These are phyloP conservation scores for Hydroisotoma schaefferi DNA, from an alignment of 2,888 invertebrate species.

Conservation along the genomic window DNA sequence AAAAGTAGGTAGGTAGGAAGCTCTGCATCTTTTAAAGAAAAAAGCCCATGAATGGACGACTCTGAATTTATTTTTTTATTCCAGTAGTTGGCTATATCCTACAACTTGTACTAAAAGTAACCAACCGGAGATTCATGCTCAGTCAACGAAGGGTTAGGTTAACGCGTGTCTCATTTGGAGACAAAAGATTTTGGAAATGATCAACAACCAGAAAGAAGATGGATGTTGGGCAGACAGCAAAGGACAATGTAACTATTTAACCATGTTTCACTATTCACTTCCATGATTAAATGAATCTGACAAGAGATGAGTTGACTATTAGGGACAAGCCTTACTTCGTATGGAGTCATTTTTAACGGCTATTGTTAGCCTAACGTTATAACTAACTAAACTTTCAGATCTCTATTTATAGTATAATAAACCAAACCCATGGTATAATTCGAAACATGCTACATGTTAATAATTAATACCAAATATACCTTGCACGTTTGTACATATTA, in stretches of 20 bases:
- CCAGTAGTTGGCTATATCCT: too few species aligned
- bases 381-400: too few species aligned
- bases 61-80: not conserved
- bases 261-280: conserved; percentile 4
- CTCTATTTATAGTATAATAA: too few species aligned
- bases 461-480: too few species aligned
- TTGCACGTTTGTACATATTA: too few species aligned
- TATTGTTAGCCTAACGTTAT: too few species aligned
- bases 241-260: conserved; percentile 9
- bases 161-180: conserved; percentile 23
- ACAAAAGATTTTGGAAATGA: conserved; percentile 17
- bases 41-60: conserved; percentile 9
- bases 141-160: not conserved
- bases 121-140: not conserved
- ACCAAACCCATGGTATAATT: too few species aligned
- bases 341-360: too few species aligned
- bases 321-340: too few species aligned
- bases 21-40: not conserved
- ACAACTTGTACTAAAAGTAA: too few species aligned
- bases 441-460: too few species aligned
- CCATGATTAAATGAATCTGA: conserved; percentile 21
- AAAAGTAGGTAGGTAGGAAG: too few species aligned
- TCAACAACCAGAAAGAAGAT: conserved; percentile 8
- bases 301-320: conserved; percentile 11
- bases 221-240: conserved; percentile 7